phyloP scores from a whole-genome alignment of 1,140 invertebrate species.

The Apis florea region DNA sequence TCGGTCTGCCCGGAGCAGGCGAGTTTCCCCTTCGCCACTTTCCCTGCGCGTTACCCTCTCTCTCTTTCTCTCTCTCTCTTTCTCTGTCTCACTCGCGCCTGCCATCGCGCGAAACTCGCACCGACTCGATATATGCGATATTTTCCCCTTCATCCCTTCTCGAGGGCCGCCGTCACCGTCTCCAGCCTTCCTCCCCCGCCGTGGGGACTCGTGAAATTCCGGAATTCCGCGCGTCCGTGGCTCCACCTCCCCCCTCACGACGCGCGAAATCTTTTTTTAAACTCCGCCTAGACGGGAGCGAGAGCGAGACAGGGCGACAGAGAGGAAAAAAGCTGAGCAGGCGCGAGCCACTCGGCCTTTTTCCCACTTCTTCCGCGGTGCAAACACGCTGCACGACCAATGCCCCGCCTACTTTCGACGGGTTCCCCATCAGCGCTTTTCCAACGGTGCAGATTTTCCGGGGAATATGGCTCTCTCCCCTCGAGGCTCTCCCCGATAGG shows the following conservation, averaged over 20 bases:
- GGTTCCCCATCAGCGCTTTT: conserved; percentile 39
- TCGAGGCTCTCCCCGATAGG: conserved; percentile 1
- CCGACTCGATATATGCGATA: neutral
- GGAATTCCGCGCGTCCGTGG: conserved; percentile 56
- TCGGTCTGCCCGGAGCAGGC: conserved; percentile 62
- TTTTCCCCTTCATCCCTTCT: conserved; percentile 55
- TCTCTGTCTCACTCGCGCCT: neutral
- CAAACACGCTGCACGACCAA: conserved; percentile 48
- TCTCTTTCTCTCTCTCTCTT: neutral
- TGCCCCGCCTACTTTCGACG: conserved; percentile 63
- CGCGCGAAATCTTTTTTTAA: conserved; percentile 68
- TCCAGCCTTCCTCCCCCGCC: conserved; percentile 36
- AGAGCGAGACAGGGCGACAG: conserved; percentile 49
- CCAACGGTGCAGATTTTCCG: conserved; percentile 53
- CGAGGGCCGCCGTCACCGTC: conserved; percentile 14
- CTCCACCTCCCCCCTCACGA: conserved; percentile 52
- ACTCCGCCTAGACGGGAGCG: conserved; percentile 71
- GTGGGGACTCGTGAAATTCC: conserved; percentile 49
- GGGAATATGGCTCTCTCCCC: conserved; percentile 32
- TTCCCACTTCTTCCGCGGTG: conserved; percentile 66
- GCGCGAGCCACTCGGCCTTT: conserved; percentile 58
- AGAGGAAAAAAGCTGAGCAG: conserved; percentile 55
- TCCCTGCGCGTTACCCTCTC: conserved; percentile 45
- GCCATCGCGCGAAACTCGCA: conserved; percentile 17
- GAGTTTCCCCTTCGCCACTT: conserved; percentile 71